phyloP scores from a whole-genome alignment of 2,797 vertebrate species.

The Aselliscus stoliczkanus region DNA sequence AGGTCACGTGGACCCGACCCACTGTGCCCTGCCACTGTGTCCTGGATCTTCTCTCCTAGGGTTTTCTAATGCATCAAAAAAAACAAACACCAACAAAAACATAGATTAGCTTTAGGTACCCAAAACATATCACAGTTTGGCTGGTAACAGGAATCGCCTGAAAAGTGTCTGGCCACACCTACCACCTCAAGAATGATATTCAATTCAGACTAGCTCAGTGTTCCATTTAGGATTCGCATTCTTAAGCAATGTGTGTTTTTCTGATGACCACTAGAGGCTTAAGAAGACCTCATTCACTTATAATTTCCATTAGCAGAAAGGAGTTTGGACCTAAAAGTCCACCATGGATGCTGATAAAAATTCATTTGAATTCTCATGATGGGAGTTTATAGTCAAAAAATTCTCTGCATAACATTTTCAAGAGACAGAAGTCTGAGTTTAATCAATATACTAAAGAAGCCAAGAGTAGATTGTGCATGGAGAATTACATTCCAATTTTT shows the following conservation, averaged over 20 bases:
- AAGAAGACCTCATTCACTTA: not conserved
- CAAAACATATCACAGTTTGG: slow-evolving; percentile 62
- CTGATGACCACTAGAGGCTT: not conserved
- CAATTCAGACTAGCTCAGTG: slow-evolving; percentile 45
- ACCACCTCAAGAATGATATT: slow-evolving; percentile 49
- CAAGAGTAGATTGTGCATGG: not conserved
- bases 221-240: slow-evolving; percentile 27
- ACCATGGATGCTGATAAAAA: slow-evolving; percentile 66
- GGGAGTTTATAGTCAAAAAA: slow-evolving; percentile 72
- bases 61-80: slow-evolving; percentile 86
- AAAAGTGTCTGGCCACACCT: slow-evolving; percentile 19
- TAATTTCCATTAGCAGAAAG: slow-evolving; percentile 33
- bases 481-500: slow-evolving; percentile 71
- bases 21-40: slow-evolving; percentile 79
- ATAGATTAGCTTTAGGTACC: slow-evolving; percentile 76
- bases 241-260: slow-evolving; percentile 5
- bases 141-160: slow-evolving; percentile 51
- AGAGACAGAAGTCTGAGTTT: slow-evolving; percentile 54
- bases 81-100: slow-evolving; percentile 31
- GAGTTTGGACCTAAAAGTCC: slow-evolving; percentile 65
- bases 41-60: slow-evolving; percentile 86
- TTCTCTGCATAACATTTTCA: slow-evolving; percentile 67
- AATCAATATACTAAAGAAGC: slow-evolving; percentile 71
- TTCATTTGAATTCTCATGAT: slow-evolving; percentile 73
- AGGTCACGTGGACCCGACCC: slow-evolving; percentile 85